Conservation (phyloP, 2,888 invertebrate genomes). For the Philereme vetulata region DNA sequence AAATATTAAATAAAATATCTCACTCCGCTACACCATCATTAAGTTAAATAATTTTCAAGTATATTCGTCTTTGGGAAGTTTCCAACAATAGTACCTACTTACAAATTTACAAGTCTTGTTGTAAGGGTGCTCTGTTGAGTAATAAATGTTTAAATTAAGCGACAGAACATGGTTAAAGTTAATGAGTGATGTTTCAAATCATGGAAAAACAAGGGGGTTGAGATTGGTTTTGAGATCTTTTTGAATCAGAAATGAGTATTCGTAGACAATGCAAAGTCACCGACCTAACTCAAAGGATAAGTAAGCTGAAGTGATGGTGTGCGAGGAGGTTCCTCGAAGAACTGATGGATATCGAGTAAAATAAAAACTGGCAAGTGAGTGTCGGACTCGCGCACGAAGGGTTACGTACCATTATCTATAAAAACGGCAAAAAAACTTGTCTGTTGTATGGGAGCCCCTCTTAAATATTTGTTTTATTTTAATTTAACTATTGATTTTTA, state of each 20-base stretch:
- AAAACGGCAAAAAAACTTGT: no score
- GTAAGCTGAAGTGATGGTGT: no score
- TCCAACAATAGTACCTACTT: constrained; percentile 11
- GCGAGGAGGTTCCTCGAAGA: no score
- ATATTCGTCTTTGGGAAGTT: constrained; percentile 13
- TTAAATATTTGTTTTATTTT: no score
- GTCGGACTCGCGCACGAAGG: no score
- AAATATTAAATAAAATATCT: background rate
- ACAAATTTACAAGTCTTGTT: constrained; percentile 3
- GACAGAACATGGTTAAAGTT: background rate
- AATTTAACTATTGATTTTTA: no score
- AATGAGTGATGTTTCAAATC: background rate
- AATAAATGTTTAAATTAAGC: constrained; percentile 1
- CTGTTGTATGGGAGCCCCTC: no score
- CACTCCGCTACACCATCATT: background rate
- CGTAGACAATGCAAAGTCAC: no score
- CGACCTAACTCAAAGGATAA: no score
- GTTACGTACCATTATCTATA: no score
- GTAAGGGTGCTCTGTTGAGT: background rate
- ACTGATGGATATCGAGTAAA: no score
- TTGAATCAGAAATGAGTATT: background rate
- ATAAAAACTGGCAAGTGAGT: no score
- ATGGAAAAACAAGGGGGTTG: background rate
- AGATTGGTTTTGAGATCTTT: background rate
- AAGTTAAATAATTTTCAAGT: constrained; percentile 10